Conservation (phyloP, 2,113 vertebrate genomes). For the Aegotheles bennettii region DNA sequence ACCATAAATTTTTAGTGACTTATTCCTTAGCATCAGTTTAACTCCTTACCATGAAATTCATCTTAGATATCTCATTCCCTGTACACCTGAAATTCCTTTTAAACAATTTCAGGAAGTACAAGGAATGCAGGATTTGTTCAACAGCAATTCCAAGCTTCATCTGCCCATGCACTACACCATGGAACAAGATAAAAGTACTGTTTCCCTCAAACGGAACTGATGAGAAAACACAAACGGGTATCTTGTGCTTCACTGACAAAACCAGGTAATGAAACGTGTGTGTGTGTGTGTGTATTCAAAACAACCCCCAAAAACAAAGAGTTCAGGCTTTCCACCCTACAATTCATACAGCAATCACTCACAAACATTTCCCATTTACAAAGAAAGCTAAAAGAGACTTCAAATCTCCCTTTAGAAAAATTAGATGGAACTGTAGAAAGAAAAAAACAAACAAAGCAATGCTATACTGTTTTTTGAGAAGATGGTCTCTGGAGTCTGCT, state of each 20-base stretch:
- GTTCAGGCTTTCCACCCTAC: neutral
- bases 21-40: neutral
- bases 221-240: neutral
- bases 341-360: neutral
- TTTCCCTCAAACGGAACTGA: neutral
- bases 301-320: neutral
- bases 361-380: neutral
- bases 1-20: neutral
- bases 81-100: neutral
- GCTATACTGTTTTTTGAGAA: neutral
- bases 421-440: neutral
- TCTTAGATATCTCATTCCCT: neutral
- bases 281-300: too few species aligned
- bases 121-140: neutral
- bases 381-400: neutral
- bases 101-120: neutral
- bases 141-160: neutral
- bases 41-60: neutral
- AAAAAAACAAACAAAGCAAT: neutral
- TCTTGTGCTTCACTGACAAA: neutral
- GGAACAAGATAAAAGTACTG: neutral
- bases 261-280: neutral
- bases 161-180: neutral
- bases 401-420: neutral
- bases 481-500: neutral